Conservation (phyloP, 2,113 vertebrate species). For the Agelaius tricolor region DNA sequence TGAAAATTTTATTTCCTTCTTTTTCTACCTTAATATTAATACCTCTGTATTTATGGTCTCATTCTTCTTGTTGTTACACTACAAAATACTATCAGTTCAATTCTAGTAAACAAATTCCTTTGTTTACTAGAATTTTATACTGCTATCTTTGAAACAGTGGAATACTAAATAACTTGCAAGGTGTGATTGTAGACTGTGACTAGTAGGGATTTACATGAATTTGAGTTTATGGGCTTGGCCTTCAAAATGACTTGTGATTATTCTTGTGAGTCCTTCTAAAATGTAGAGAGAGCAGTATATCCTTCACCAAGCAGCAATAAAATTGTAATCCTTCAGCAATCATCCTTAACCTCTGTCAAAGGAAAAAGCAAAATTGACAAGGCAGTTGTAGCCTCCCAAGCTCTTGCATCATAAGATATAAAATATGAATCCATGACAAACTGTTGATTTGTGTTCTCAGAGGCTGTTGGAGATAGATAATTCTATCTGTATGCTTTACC, state of each 20-base stretch:
- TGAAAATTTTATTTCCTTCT: background rate
- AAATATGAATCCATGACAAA: background rate
- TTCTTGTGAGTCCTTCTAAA: conserved; percentile 43
- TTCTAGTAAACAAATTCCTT: too few species aligned
- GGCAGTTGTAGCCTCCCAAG: background rate
- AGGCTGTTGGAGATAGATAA: conserved; percentile 1
- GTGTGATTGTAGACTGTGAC: background rate
- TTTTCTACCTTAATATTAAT: background rate
- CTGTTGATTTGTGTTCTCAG: conserved; percentile 37
- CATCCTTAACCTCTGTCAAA: conserved; percentile 48
- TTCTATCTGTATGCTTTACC: background rate
- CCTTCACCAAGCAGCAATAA: conserved; percentile 28
- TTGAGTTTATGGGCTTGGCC: conserved; percentile 25
- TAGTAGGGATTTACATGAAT: conserved; percentile 1
- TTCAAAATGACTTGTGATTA: conserved; percentile 32
- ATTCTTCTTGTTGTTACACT: background rate
- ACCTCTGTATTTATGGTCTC: background rate
- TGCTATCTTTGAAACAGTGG: background rate
- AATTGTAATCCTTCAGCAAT: conserved; percentile 42
- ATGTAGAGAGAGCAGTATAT: conserved; percentile 36
- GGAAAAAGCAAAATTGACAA: conserved; percentile 37
- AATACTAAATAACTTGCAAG: background rate
- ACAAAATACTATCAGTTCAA: background rate
- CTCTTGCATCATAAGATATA: background rate
- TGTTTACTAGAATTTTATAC: background rate